A percentile compares a stretch with the other conserved stretches of the same genome.
These are phyloP conservation scores for Drosophila mayri DNA, from an alignment of 1,140 invertebrate species.

Conservation along the genomic window DNA sequence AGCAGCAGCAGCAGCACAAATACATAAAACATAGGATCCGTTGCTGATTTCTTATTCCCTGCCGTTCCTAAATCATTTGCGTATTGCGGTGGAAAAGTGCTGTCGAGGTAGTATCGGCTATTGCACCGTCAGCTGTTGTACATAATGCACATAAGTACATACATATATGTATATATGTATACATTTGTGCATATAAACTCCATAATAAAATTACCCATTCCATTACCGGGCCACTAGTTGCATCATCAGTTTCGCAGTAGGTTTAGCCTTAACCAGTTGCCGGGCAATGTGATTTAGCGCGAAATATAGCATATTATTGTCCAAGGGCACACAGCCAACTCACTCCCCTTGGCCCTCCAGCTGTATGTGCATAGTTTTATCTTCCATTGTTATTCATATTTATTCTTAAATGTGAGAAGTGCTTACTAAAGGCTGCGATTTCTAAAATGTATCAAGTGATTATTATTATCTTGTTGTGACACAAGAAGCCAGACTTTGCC, in stretches of 20 bases:
- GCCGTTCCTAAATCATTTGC: constrained; percentile 9
- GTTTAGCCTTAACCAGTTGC: constrained; percentile 18
- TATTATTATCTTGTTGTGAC: constrained; percentile 3
- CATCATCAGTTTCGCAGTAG: constrained; percentile 37
- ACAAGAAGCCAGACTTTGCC: background rate
- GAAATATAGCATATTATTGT: constrained; percentile 29
- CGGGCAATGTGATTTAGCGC: constrained; percentile 22
- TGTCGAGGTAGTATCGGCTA: constrained; percentile 4
- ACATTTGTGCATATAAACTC: background rate
- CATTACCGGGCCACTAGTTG: constrained; percentile 35
- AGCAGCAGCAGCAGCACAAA: constrained; percentile 6
- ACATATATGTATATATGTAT: background rate
- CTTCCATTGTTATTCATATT: background rate
- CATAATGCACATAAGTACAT: constrained; percentile 6
- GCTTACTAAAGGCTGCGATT: background rate
- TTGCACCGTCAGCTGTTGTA: constrained; percentile 31
- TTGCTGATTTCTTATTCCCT: constrained; percentile 1
- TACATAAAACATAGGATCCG: constrained; percentile 25
- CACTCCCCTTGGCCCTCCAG: background rate
- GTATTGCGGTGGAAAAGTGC: constrained; percentile 8
- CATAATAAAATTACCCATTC: constrained; percentile 27
- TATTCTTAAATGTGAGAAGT: background rate
- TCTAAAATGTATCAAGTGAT: background rate
- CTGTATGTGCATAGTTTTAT: background rate
- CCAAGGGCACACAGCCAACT: constrained; percentile 3